Conservation (phyloP, 2,888 invertebrate species). For the Micoletzkya japonica region DNA sequence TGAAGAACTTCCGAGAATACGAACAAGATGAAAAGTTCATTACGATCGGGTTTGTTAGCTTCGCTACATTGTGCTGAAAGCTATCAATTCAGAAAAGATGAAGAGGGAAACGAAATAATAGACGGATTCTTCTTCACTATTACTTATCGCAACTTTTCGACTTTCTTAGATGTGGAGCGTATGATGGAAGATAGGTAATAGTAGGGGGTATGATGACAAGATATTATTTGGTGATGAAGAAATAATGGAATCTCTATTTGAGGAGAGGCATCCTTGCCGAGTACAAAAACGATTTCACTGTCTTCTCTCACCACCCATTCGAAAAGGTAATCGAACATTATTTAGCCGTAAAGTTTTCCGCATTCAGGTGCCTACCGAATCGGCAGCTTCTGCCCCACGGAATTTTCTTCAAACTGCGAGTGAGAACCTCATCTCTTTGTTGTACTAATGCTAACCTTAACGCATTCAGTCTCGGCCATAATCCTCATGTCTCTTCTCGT, state of each 20-base stretch:
- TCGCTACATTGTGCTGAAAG: background rate
- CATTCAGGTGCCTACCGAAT: conserved; percentile 48
- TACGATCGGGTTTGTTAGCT: conserved; percentile 21
- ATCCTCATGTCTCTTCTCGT: conserved; percentile 60
- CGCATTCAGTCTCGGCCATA: conserved; percentile 56
- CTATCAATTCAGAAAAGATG: conserved; percentile 35
- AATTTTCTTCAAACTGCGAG: conserved; percentile 57
- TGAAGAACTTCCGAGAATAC: conserved; percentile 53
- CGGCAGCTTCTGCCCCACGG: conserved; percentile 57
- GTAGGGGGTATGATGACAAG: no score
- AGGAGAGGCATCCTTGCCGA: conserved; percentile 45
- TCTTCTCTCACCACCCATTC: conserved; percentile 58
- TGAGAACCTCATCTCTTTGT: background rate
- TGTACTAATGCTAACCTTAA: no score
- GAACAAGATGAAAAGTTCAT: conserved; percentile 43
- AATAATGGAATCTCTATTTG: conserved; percentile 4
- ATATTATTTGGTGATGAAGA: background rate
- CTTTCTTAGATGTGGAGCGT: conserved; percentile 56
- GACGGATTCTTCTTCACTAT: conserved; percentile 58
- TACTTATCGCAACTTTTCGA: conserved; percentile 56
- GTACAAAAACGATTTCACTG: conserved; percentile 48
- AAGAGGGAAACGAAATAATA: conserved; percentile 44
- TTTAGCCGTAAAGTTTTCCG: background rate
- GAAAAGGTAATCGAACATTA: conserved; percentile 47
- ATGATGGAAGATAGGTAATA: conserved; percentile 41